Conservation (phyloP, 1,140 invertebrate genomes). For the Hesperophylax magnus region DNA sequence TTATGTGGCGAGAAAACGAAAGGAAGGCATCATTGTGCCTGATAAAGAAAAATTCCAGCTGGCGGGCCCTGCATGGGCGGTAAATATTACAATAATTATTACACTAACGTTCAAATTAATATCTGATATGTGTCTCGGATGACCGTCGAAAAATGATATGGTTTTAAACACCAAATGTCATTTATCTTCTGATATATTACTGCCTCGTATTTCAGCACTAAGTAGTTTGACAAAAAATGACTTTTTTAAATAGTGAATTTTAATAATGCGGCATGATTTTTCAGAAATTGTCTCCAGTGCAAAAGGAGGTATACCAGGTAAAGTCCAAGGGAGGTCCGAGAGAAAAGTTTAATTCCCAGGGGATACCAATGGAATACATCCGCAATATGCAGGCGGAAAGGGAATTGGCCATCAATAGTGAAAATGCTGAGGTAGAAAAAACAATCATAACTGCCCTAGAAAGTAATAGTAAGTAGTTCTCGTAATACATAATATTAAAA, state of each 20-base stretch:
- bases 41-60: too few relatives aligned
- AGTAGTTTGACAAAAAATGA: background rate
- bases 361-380: background rate
- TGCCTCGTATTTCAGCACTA: background rate
- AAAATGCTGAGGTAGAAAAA: background rate
- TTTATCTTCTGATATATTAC: too few relatives aligned
- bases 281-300: background rate
- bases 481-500: too few relatives aligned
- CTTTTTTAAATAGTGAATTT: background rate
- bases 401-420: background rate
- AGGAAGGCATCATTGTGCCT: too few relatives aligned
- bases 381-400: background rate
- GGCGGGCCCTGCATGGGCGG: too few relatives aligned
- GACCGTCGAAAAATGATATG: too few relatives aligned
- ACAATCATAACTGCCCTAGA: background rate
- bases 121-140: too few relatives aligned
- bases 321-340: background rate
- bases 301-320: slow-evolving; percentile 13
- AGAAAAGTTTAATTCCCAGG: slow-evolving; percentile 18
- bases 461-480: slow-evolving; percentile 15
- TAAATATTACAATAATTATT: too few relatives aligned
- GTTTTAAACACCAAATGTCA: too few relatives aligned
- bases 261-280: background rate
- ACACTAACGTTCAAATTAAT: too few relatives aligned
- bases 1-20: background rate